phyloP scores from a whole-genome alignment of 2,888 invertebrate species.

The Caenorhabditis afra region DNA sequence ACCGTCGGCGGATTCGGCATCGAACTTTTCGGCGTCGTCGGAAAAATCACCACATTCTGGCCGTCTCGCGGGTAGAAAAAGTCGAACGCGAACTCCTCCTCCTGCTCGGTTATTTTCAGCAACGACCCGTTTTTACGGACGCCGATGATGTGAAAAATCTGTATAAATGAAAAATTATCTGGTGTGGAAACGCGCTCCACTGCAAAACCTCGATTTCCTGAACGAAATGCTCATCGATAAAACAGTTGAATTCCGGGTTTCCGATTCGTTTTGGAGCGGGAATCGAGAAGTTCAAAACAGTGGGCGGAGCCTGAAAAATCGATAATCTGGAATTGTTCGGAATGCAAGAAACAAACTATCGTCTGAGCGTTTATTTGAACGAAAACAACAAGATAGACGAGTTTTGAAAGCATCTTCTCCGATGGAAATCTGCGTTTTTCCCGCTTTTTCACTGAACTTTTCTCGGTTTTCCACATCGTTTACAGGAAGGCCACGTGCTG shows the following conservation, averaged over 20 bases:
- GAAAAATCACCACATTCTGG: neutral
- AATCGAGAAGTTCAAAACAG: no score
- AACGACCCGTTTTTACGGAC: slow-evolving; percentile 3
- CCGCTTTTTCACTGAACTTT: no score
- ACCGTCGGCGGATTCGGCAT: no score
- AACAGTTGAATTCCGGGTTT: no score
- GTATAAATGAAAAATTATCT: neutral
- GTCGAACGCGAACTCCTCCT: slow-evolving; percentile 3
- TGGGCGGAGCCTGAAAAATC: no score
- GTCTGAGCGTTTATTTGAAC: no score
- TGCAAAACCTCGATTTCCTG: neutral
- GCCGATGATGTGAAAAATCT: slow-evolving; percentile 19
- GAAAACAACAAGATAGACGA: neutral
- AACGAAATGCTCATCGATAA: neutral
- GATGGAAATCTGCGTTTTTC: no score
- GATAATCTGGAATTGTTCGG: no score
- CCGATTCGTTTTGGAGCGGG: neutral
- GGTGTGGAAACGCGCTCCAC: neutral
- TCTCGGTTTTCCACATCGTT: no score
- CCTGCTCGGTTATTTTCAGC: neutral
- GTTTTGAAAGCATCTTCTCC: neutral
- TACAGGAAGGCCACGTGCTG: no score
- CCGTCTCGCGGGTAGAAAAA: neutral
- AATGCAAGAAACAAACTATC: no score
- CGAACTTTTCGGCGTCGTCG: neutral